Evolutionary conservation across 2,113 vertebrate genomes (phyloP).

Genomic region (Scolopax mira): DNA sequence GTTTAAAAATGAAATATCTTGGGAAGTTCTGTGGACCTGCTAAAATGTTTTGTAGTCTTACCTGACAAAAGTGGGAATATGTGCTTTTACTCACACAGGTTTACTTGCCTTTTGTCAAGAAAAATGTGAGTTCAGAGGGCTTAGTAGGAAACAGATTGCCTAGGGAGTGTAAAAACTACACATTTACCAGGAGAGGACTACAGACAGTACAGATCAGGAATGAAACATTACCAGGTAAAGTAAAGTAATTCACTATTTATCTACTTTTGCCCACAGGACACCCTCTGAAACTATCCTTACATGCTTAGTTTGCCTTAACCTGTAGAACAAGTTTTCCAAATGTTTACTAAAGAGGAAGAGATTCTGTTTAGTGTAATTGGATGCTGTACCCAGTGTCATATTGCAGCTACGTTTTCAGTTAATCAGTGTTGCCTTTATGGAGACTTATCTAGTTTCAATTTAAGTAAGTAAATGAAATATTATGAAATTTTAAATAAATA

Average conservation of each 20-base stretch:
- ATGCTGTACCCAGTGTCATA: neutral
- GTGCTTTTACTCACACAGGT: neutral
- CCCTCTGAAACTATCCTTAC: neutral
- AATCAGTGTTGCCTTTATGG: neutral
- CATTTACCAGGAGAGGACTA: neutral
- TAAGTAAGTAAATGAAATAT: neutral
- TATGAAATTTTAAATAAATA: neutral
- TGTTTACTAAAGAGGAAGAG: neutral
- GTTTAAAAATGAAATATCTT: neutral
- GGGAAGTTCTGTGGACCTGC: neutral
- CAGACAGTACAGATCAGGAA: neutral
- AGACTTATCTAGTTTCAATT: neutral
- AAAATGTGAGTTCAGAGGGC: neutral
- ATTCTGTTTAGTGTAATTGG: neutral
- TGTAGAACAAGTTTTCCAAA: neutral
- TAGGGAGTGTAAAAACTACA: neutral
- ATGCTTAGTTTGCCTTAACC: neutral
- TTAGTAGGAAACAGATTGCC: neutral
- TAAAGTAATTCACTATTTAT: conserved; percentile 37
- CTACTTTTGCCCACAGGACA: neutral
- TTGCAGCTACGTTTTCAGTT: neutral
- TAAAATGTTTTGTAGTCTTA: neutral
- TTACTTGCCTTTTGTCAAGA: neutral
- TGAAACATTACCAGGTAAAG: neutral
- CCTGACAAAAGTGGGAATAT: neutral